Percentiles rank a stretch among this genome's conserved stretches.
phyloP scores from a whole-genome alignment of 1,140 invertebrate species.

The Drosophila pseudoobscura region DNA sequence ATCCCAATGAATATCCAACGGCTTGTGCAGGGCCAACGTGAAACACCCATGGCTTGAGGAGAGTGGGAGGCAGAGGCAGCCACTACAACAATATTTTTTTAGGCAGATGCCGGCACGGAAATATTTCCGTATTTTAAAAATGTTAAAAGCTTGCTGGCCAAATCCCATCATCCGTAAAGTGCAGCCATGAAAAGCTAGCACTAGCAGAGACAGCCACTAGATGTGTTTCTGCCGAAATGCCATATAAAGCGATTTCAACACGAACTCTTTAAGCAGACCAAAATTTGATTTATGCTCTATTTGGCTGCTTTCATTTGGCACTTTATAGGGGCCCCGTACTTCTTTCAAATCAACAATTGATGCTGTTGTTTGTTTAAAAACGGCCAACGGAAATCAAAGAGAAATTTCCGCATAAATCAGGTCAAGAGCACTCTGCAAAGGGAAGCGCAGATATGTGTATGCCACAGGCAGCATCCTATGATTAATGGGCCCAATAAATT shows the following conservation, averaged over 20 bases:
- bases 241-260: slow-evolving; percentile 18
- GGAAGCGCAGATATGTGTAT: slow-evolving; percentile 18
- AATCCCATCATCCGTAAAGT: background rate
- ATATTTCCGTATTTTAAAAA: slow-evolving; percentile 18
- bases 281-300: slow-evolving; percentile 17
- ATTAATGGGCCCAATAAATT: slow-evolving; percentile 58
- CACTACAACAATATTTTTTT: slow-evolving; percentile 28
- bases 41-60: slow-evolving; percentile 13
- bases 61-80: slow-evolving; percentile 1
- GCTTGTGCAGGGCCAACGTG: background rate
- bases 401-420: slow-evolving; percentile 31
- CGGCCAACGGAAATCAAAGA: slow-evolving; percentile 21
- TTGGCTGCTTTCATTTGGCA: slow-evolving; percentile 22
- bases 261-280: slow-evolving; percentile 31
- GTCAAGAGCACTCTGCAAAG: background rate
- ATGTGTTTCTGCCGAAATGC: slow-evolving; percentile 19
- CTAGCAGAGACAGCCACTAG: too few relatives aligned
- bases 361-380: slow-evolving; percentile 42
- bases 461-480: slow-evolving; percentile 7
- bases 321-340: background rate
- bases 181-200: too few relatives aligned
- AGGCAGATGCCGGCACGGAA: slow-evolving; percentile 6
- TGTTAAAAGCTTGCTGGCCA: slow-evolving; percentile 16
- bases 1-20: slow-evolving; percentile 16
- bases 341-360: slow-evolving; percentile 26